phyloP scores from a whole-genome alignment of 2,113 vertebrate species.

The Pelecanoides urinatrix region DNA sequence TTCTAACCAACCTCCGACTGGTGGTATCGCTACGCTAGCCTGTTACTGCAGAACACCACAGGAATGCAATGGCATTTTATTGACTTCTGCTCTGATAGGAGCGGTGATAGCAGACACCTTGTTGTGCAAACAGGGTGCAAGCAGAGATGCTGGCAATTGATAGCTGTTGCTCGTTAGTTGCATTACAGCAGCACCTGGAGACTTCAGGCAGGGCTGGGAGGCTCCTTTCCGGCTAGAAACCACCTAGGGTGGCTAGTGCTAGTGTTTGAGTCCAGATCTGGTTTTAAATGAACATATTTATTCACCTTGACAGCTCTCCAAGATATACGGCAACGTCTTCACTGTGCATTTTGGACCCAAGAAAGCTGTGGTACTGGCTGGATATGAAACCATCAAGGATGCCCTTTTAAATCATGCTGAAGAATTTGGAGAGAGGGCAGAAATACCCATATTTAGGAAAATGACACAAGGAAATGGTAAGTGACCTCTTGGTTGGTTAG shows the following conservation, averaged over 20 bases:
- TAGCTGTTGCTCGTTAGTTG: background rate
- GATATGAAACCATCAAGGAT: constrained; percentile 79
- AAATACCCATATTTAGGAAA: constrained; percentile 71
- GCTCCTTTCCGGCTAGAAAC: background rate
- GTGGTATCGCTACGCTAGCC: background rate
- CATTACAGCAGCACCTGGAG: constrained; percentile 6
- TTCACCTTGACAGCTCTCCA: constrained; percentile 75
- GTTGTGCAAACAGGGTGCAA: constrained; percentile 48
- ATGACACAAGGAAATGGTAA: constrained; percentile 72
- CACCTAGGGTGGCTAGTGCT: background rate
- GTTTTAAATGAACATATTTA: background rate
- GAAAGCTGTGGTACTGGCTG: constrained; percentile 78
- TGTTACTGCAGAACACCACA: constrained; percentile 53
- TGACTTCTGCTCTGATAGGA: constrained; percentile 6
- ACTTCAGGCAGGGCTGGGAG: background rate
- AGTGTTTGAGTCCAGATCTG: background rate
- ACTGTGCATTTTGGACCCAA: constrained; percentile 78
- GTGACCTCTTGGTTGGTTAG: background rate
- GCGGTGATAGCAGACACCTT: constrained; percentile 58
- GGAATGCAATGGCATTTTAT: background rate
- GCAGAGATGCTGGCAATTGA: constrained; percentile 21
- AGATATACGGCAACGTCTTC: constrained; percentile 80
- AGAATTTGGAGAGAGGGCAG: constrained; percentile 78
- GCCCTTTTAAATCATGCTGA: constrained; percentile 76
- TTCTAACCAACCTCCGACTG: background rate